Conservation (phyloP, 2,888 invertebrate species). For the Dryadula phaetusa region DNA sequence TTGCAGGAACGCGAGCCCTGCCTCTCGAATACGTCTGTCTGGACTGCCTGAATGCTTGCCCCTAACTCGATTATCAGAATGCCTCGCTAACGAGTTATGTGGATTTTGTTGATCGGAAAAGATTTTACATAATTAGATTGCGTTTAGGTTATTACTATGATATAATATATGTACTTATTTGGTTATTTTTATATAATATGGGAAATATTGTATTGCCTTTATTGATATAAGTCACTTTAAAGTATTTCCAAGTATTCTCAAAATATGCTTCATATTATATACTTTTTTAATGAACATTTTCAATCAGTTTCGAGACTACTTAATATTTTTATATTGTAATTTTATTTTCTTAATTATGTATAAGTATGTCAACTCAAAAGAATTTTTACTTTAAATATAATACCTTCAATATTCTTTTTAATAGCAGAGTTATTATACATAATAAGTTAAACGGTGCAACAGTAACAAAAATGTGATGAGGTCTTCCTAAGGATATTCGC, state of each 20-base stretch:
- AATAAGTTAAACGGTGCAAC: neutral
- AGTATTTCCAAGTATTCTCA: constrained; percentile 1
- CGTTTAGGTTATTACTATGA: neutral
- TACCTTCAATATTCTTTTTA: neutral
- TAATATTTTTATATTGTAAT: neutral
- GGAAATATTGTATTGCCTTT: no score
- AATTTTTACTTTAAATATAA: no score
- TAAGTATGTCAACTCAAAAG: neutral
- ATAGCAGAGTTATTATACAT: neutral
- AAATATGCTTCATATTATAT: neutral
- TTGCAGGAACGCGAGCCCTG: constrained; percentile 9
- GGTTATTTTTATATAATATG: no score
- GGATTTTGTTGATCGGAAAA: constrained; percentile 20
- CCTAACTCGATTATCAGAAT: constrained; percentile 31
- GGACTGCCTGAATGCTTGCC: constrained; percentile 19
- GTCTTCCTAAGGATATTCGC: constrained; percentile 28
- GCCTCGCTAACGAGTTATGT: constrained; percentile 24
- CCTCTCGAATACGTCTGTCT: constrained; percentile 27
- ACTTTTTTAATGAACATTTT: neutral
- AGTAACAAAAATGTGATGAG: neutral
- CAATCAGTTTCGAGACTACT: neutral
- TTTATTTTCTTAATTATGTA: neutral
- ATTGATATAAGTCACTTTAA: neutral
- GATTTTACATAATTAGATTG: constrained; percentile 2
- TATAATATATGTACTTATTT: neutral